Evolutionary conservation across 2,888 invertebrate species (phyloP).

Genomic region (Tipula vernalis): DNA sequence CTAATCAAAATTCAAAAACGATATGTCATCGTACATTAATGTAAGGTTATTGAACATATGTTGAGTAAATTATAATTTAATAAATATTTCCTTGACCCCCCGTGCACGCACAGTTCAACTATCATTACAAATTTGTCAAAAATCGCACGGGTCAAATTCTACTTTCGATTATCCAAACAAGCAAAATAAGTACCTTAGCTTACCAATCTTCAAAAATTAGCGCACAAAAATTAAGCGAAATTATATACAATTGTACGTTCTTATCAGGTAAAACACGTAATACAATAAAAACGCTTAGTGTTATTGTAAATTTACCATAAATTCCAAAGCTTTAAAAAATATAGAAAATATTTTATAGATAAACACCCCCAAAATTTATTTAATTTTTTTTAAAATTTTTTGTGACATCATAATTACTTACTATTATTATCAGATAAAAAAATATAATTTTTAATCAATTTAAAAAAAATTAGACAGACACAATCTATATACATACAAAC

Average conservation of each 20-base stretch:
- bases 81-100: not conserved
- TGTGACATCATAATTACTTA: not conserved
- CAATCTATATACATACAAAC: too few relatives aligned
- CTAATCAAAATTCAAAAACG: not conserved
- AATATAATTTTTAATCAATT: not conserved
- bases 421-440: not conserved
- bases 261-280: not conserved
- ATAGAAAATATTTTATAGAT: not conserved
- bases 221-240: not conserved
- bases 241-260: not conserved
- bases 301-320: not conserved
- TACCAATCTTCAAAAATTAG: not conserved
- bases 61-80: not conserved
- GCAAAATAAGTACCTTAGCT: too few relatives aligned
- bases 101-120: not conserved
- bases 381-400: not conserved
- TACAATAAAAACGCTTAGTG: not conserved
- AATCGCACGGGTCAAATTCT: not conserved
- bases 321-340: not conserved
- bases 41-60: not conserved
- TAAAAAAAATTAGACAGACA: not conserved
- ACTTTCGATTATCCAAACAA: not conserved
- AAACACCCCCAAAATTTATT: not conserved
- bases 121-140: not conserved
- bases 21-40: not conserved